Evolutionary conservation across 2,888 invertebrate genomes (phyloP), one percentile per base, ranked within the genome.

Genomic region (Encarsia formosa): DNA sequence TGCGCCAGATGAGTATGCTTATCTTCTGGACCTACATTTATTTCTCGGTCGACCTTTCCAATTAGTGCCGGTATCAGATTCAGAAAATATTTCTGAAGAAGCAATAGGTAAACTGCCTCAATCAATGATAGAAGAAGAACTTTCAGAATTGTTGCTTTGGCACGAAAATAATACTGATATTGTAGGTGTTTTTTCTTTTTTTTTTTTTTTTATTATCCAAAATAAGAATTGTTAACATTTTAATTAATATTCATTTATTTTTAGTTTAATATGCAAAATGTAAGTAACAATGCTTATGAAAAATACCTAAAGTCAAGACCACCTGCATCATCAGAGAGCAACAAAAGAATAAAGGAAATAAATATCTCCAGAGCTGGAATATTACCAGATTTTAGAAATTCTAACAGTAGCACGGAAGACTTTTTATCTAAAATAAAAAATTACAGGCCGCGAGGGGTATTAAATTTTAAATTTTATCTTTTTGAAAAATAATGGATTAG

Each of bases 1-100:
- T 24, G 79, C 88, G 0, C 86, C 88, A 0, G 97, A 98, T 56
- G 99, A 99, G 74, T 79, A 91, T 40, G 86, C 98, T 0, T 94
- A 93, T 73, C 76, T 99, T 5, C 71, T 97, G n/a, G 98, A 99
- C 76, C 78, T 99, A 43, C 92, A 95, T 70, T 78, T 99, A 58
- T 99, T 99, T 75, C 80, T 99, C 44, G 94, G 91, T 31, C 79
- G 84, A 45, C 81, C 87, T 0, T 77, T 96, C 2, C 79, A 81
- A 11, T 75, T 86, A 29, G 67, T 76, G 15, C 66, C 75, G 1
- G 71, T 78, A 4, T 56, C 61, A 13, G 73, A 76, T 31, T 67
- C 69, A 37, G 67, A 67, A 47, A 61, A 74, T 5, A 78, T 81
- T 50, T 77, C 79, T 26, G 81, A 83, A 63, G 84, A 83, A 4